phyloP scores from a whole-genome alignment of 2,113 vertebrate species.

The Rhinogobius similis region DNA sequence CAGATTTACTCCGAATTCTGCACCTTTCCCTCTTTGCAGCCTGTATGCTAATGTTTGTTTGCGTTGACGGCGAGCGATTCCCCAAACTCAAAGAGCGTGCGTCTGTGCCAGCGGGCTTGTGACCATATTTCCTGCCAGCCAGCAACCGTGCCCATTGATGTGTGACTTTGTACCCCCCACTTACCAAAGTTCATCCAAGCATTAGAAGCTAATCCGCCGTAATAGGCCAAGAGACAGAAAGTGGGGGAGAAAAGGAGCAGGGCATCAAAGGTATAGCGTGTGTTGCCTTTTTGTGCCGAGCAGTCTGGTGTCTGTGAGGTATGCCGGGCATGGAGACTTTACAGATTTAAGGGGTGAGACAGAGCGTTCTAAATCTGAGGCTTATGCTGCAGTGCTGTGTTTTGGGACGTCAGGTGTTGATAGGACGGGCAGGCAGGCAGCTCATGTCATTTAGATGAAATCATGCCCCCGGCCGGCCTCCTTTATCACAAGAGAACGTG shows the following conservation, averaged over 20 bases:
- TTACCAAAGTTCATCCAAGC: conserved; percentile 78
- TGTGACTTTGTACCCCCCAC: conserved; percentile 73
- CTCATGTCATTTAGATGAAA: conserved; percentile 44
- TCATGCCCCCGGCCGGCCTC: conserved; percentile 13
- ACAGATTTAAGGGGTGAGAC: conserved; percentile 56
- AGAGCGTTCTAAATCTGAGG: conserved; percentile 50
- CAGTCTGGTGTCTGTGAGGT: conserved; percentile 50
- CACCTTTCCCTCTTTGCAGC: conserved; percentile 58
- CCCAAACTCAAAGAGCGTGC: conserved; percentile 13
- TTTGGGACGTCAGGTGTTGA: conserved; percentile 56
- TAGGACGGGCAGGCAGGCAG: conserved; percentile 30
- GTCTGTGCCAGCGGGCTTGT: conserved; percentile 70
- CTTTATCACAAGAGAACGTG: not conserved
- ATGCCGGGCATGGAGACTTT: conserved; percentile 45
- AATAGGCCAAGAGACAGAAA: conserved; percentile 74
- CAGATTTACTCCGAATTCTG: conserved; percentile 67
- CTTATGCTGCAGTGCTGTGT: conserved; percentile 50
- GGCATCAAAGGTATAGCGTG: conserved; percentile 38
- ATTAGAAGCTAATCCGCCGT: conserved; percentile 80
- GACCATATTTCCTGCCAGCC: conserved; percentile 63
- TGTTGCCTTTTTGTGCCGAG: conserved; percentile 30
- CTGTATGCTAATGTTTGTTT: conserved; percentile 46
- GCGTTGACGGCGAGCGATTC: conserved; percentile 19
- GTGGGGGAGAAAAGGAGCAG: conserved; percentile 34
- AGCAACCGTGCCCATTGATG: conserved; percentile 64